phyloP scores from a whole-genome alignment of 2,113 vertebrate species.

The Cebus imitator region DNA sequence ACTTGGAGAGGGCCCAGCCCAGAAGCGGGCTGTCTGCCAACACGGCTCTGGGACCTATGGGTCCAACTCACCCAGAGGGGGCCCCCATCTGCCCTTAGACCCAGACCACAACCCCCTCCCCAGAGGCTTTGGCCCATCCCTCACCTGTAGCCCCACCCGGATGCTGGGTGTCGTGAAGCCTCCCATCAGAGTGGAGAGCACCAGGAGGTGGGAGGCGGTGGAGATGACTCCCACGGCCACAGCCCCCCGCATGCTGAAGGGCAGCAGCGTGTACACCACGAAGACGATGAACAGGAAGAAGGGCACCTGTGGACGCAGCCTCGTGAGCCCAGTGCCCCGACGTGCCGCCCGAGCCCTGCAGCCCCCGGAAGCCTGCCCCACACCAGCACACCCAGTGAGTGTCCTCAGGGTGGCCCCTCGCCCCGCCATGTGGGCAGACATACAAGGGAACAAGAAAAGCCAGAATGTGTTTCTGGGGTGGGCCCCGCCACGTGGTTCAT shows the following conservation, averaged over 20 bases:
- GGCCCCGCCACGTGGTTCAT: background rate
- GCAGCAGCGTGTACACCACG: constrained; percentile 94
- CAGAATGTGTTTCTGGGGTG: too few species aligned
- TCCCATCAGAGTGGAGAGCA: constrained; percentile 77
- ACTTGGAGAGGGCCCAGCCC: background rate
- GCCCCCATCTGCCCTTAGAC: background rate
- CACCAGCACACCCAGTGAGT: background rate
- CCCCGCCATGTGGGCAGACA: background rate
- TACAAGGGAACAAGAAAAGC: rapidly evolving
- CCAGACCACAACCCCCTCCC: background rate
- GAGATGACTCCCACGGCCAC: constrained; percentile 87
- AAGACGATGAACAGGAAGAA: constrained; percentile 97
- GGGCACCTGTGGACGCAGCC: constrained; percentile 87
- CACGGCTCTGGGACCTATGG: rapidly evolving
- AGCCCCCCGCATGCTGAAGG: constrained; percentile 91
- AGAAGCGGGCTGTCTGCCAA: rapidly evolving
- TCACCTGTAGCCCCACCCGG: constrained; percentile 57
- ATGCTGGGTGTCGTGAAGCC: rapidly evolving
- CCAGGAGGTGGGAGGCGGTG: constrained; percentile 90
- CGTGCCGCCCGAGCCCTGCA: background rate
- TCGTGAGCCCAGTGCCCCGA: too few species aligned
- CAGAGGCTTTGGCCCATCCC: background rate
- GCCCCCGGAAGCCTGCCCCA: rapidly evolving
- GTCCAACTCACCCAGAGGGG: rapidly evolving
- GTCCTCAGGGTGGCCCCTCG: background rate